Evolutionary conservation across 2,888 invertebrate genomes (phyloP).

Genomic region (Hirudinaria manillensis): DNA sequence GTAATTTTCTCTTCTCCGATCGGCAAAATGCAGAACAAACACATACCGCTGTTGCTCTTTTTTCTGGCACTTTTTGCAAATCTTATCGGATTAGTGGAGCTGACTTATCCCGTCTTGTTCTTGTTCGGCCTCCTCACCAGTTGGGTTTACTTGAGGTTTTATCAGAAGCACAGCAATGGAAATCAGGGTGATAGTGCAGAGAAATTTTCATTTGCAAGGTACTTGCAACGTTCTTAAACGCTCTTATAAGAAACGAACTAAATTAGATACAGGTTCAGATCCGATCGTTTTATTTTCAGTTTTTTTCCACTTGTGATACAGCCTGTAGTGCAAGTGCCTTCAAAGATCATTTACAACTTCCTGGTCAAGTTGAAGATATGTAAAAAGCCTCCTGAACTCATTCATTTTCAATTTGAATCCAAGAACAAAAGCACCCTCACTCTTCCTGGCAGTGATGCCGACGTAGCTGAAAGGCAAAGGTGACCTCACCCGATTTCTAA

Average conservation of each 20-base stretch:
- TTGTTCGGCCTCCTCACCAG: constrained; percentile 80
- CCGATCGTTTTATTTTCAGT: constrained; percentile 57
- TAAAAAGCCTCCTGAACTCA: constrained; percentile 62
- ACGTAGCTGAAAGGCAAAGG: constrained; percentile 88
- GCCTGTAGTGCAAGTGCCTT: constrained; percentile 77
- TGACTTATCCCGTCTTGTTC: constrained; percentile 92
- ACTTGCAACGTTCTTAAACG: not conserved
- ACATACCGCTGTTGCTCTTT: constrained; percentile 79
- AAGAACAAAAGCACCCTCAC: constrained; percentile 63
- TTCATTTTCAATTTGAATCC: not conserved
- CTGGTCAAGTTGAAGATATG: constrained; percentile 76
- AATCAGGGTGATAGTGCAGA: constrained; percentile 89
- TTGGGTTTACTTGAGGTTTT: constrained; percentile 91
- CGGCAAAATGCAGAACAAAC: constrained; percentile 71
- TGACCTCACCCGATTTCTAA: constrained; percentile 48
- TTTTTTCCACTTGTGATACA: constrained; percentile 91
- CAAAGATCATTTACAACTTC: constrained; percentile 75
- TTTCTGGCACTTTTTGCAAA: constrained; percentile 65
- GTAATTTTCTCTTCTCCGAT: constrained; percentile 81
- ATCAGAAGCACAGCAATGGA: constrained; percentile 88
- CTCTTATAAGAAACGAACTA: too few species aligned
- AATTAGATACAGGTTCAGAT: too few species aligned
- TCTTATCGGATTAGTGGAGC: constrained; percentile 71
- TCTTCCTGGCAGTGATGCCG: constrained; percentile 82
- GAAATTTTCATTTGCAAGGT: constrained; percentile 91